These are phyloP conservation scores for Synergus umbraculus DNA, from an alignment of 2,888 invertebrate species.

Conservation along the genomic window DNA sequence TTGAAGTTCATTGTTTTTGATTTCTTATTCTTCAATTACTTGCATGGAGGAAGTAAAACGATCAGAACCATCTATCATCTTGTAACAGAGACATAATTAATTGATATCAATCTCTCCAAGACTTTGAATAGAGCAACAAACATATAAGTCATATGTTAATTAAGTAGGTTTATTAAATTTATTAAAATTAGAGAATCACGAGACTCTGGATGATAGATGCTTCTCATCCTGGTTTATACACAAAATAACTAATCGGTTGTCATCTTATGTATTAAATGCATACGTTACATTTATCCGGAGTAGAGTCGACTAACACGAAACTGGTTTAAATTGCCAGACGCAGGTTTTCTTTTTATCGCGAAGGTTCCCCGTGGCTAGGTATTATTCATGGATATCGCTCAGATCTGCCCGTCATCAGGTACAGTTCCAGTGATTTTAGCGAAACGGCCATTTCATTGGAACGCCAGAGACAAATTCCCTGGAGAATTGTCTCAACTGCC, in stretches of 20 bases:
- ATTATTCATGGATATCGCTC: conserved; percentile 7
- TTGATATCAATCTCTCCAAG: too few relatives aligned
- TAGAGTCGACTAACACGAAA: background rate
- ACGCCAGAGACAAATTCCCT: conserved; percentile 6
- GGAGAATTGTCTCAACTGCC: background rate
- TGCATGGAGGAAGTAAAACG: background rate
- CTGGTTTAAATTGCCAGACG: conserved; percentile 40
- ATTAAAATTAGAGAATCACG: background rate
- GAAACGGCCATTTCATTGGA: conserved; percentile 7
- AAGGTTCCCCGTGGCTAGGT: conserved; percentile 16
- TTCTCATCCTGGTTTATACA: background rate
- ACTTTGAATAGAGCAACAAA: too few relatives aligned
- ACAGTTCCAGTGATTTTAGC: conserved; percentile 27
- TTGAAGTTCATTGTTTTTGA: background rate
- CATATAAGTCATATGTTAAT: background rate
- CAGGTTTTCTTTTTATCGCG: conserved; percentile 28
- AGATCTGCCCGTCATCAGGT: conserved; percentile 14
- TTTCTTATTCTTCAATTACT: background rate
- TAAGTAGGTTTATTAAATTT: background rate
- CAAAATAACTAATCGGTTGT: conserved; percentile 21
- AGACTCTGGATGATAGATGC: background rate
- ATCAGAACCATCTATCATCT: background rate
- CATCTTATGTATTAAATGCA: conserved; percentile 10
- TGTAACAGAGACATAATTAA: background rate
- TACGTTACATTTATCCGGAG: conserved; percentile 27